Conservation (phyloP, 1,140 invertebrate species). For the Neodiprion pinetum region DNA sequence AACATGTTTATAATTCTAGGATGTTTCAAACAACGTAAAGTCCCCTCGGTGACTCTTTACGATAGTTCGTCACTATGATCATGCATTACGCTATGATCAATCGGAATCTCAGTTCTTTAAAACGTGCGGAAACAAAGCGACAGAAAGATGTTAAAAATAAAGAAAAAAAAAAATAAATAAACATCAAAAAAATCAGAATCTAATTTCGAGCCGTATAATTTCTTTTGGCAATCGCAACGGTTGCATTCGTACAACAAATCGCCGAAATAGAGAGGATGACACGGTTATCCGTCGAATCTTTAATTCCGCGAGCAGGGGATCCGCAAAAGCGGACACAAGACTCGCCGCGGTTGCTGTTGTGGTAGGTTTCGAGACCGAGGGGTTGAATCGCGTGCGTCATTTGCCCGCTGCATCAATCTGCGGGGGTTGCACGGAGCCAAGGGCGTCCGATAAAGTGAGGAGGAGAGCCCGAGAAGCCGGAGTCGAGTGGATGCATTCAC, state of each 20-base stretch:
- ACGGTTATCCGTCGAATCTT: slow-evolving; percentile 59
- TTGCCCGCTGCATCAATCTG: slow-evolving; percentile 51
- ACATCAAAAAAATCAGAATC: too few species aligned
- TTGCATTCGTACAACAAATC: slow-evolving; percentile 21
- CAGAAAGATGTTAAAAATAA: too few species aligned
- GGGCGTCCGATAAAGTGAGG: too few species aligned
- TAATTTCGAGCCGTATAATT: not conserved
- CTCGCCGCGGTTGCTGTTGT: not conserved
- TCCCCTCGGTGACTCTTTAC: too few species aligned
- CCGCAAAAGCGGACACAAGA: not conserved
- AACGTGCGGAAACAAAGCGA: too few species aligned
- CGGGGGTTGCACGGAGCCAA: not conserved
- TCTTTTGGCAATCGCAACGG: slow-evolving; percentile 26
- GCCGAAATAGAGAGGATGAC: slow-evolving; percentile 49
- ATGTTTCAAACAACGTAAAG: too few species aligned
- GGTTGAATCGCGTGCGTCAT: slow-evolving; percentile 47
- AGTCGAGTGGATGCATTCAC: slow-evolving; percentile 13
- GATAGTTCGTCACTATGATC: too few species aligned
- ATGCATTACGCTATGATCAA: too few species aligned
- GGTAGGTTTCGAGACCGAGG: not conserved
- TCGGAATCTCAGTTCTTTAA: too few species aligned
- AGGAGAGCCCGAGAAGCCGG: slow-evolving; percentile 16
- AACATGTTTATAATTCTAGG: too few species aligned
- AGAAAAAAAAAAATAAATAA: too few species aligned
- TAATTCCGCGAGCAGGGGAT: slow-evolving; percentile 49